Evolutionary conservation across 1,140 invertebrate species (phyloP), one percentile per base, ranked within the genome.

Genomic region (Eriosoma lanigerum): DNA sequence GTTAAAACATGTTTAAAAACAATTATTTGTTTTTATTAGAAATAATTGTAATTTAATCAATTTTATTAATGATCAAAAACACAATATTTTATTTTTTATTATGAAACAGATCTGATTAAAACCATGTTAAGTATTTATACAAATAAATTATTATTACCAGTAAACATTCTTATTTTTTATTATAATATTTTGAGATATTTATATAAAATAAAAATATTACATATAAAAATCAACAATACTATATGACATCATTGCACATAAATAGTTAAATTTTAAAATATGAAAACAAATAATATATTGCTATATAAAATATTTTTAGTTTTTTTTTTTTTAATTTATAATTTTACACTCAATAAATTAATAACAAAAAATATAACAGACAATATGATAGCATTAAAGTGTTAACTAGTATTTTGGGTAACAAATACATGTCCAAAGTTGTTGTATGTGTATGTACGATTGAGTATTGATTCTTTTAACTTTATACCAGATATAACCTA

Each of bases 401-500:
- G 3, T 75, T 75, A 58, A 38, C 52, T 46, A 46, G n/a, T 15
- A 44, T 60, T 60, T 78, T 78, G 73, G 44, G 56, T 29, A 0
- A 78, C 73, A 60, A 78, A 78, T 0, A 78, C 73, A 60, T 78
- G 73, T 17, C 73, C 73, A 60, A 78, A 78, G 38, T 78, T 78
- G 17, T 78, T 60, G 38, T 78, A 78, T 19, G 54, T 48, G 38
- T 78, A 78, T 26, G 56, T 60, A 17, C 73, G 52, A 19, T 78
- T 78, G 1, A 78, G 54, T 44, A 78, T 58, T n/a, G 21, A 46
- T 60, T 78, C 73, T 29, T 78, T 78, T 26, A 78, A 5, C 60
- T 78, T 78, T 24, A 78, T 78, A 19, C 73, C 73, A 0, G 73
- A 78, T 24, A 78, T 78, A 19, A 78, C 21, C 73, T 78, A 60